A percentile compares a stretch with the other conserved stretches of the same genome.
These are phyloP conservation scores for Smutsia temminckii DNA, from an alignment of 2,797 vertebrate genomes.

Conservation along the genomic window DNA sequence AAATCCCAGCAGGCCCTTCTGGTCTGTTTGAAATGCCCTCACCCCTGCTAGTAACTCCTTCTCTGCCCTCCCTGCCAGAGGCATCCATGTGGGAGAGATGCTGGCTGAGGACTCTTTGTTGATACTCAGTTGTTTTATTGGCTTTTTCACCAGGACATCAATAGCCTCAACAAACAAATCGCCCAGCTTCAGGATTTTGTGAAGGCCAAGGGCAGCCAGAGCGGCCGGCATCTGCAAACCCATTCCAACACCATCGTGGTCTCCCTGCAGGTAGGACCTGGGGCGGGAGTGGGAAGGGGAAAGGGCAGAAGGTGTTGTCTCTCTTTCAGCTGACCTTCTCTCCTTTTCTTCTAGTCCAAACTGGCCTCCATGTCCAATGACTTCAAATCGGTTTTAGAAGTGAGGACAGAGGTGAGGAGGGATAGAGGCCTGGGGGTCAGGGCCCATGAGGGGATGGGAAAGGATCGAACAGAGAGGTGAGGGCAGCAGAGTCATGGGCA, in stretches of 20 bases:
- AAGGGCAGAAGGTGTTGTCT: background rate
- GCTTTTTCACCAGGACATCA: constrained; percentile 89
- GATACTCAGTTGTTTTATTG: background rate
- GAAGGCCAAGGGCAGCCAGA: constrained; percentile 89
- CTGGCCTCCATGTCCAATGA: constrained; percentile 97
- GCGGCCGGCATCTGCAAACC: constrained; percentile 92
- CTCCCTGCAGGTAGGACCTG: constrained; percentile 89
- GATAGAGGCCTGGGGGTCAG: background rate
- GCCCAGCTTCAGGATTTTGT: constrained; percentile 95
- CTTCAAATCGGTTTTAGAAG: constrained; percentile 96
- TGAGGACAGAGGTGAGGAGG: constrained; percentile 93
- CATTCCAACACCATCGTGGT: constrained; percentile 96
- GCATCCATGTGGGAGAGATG: background rate
- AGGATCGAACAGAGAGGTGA: background rate
- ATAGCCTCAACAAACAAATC: constrained; percentile 96
- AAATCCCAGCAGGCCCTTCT: background rate
- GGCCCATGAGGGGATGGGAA: background rate
- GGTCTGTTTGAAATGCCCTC: background rate
- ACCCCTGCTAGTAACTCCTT: background rate
- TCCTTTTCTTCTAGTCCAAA: constrained; percentile 89
- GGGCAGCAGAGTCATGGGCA: background rate
- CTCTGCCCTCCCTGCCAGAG: background rate
- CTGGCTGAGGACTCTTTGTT: background rate
- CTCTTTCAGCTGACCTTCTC: background rate
- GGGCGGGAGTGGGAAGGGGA: background rate